These are phyloP conservation scores for Deladenus siricidicola DNA, from an alignment of 2,888 invertebrate species.

Conservation along the genomic window DNA sequence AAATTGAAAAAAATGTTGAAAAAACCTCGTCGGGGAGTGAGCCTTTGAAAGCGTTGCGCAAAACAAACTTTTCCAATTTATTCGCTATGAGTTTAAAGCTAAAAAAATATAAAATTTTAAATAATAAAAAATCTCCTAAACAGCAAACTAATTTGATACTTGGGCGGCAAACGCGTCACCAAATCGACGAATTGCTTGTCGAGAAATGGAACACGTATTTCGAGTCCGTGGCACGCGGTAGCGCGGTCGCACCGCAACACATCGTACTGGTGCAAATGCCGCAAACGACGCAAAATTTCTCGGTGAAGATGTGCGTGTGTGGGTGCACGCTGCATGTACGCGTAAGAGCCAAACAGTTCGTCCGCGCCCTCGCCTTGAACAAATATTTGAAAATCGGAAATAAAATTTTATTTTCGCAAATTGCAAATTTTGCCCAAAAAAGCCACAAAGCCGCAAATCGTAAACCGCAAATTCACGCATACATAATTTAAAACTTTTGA, in stretches of 20 bases:
- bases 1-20: too few relatives aligned
- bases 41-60: conserved; percentile 47
- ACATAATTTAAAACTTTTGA: neutral
- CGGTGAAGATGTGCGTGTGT: conserved; percentile 46
- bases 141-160: too few relatives aligned
- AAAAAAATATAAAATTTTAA: too few relatives aligned
- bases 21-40: conserved; percentile 43
- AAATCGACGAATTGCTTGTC: conserved; percentile 52
- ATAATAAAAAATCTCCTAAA: too few relatives aligned
- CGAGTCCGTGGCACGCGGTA: conserved; percentile 51
- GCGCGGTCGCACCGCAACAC: conserved; percentile 41
- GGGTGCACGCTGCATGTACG: conserved; percentile 52
- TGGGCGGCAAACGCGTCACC: conserved; percentile 43
- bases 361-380: conserved; percentile 50
- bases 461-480: too few relatives aligned
- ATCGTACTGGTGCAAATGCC: conserved; percentile 51
- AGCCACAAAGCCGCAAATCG: too few relatives aligned
- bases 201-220: conserved; percentile 52
- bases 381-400: neutral
- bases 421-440: too few relatives aligned
- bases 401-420: neutral
- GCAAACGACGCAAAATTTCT: conserved; percentile 45
- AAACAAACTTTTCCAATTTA: conserved; percentile 46
- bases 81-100: conserved; percentile 41
- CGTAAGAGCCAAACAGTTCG: conserved; percentile 52